phyloP scores from a whole-genome alignment of 2,888 invertebrate genomes.

The Meandrusa payeni region DNA sequence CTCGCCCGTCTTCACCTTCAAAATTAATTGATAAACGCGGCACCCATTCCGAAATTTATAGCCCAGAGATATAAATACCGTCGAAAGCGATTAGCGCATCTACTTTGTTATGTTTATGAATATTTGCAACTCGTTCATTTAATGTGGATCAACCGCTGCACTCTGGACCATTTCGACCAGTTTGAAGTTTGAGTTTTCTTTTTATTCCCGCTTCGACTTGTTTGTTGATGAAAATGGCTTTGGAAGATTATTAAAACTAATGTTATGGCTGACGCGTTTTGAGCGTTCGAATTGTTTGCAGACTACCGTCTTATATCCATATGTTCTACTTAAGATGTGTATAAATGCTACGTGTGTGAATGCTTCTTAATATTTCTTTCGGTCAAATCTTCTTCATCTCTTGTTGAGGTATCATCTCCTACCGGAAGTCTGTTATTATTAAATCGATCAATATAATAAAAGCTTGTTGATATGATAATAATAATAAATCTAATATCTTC shows the following conservation, averaged over 20 bases:
- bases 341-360: too few species aligned
- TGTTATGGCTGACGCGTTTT: background rate
- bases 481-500: too few species aligned
- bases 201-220: conserved; percentile 4
- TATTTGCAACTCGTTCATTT: conserved; percentile 18
- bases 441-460: too few species aligned
- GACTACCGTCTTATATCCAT: too few species aligned
- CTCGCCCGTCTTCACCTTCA: conserved; percentile 22
- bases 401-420: too few species aligned
- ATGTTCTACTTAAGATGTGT: too few species aligned
- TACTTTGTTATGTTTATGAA: conserved; percentile 24
- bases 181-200: too few species aligned
- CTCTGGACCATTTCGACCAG: conserved; percentile 11
- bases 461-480: too few species aligned
- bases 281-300: background rate
- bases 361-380: too few species aligned
- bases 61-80: conserved; percentile 21
- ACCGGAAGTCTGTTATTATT: too few species aligned
- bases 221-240: conserved; percentile 12
- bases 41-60: conserved; percentile 19
- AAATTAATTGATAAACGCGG: conserved; percentile 24
- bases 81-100: conserved; percentile 17
- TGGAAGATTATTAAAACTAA: conserved; percentile 14
- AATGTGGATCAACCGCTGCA: conserved; percentile 22
- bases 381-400: too few species aligned